phyloP scores from a whole-genome alignment of 2,113 vertebrate genomes.

The Alethe castanea region DNA sequence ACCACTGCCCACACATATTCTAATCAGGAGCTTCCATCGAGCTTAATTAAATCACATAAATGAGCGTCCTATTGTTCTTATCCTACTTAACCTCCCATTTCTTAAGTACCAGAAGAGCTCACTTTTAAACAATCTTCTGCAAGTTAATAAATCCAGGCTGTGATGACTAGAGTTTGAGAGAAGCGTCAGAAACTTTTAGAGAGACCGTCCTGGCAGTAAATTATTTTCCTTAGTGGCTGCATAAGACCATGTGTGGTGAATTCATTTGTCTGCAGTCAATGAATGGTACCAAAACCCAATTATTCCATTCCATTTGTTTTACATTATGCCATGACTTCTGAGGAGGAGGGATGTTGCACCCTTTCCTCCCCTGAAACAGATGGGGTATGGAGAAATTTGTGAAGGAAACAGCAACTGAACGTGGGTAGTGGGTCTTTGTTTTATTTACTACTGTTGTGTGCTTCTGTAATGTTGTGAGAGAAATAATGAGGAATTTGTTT shows the following conservation, averaged over 20 bases:
- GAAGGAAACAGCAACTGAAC: background rate
- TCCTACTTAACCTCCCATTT: background rate
- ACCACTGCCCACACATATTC: background rate
- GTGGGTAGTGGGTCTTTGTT: background rate
- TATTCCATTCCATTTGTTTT: background rate
- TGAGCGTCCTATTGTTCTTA: background rate
- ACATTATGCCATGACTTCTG: background rate
- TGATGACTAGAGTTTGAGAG: background rate
- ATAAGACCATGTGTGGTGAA: background rate
- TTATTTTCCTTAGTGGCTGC: background rate
- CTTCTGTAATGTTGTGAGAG: background rate
- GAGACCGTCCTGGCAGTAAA: background rate
- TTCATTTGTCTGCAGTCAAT: background rate
- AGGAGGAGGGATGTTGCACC: background rate
- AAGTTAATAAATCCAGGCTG: background rate
- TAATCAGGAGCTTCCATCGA: background rate
- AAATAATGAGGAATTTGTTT: background rate
- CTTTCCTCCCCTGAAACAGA: background rate
- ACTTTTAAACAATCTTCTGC: background rate
- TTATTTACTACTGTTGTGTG: background rate
- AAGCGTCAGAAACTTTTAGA: background rate
- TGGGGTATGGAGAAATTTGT: background rate
- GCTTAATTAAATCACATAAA: slow-evolving; percentile 6
- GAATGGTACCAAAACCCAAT: background rate
- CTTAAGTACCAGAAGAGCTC: background rate